Evolutionary conservation across 2,797 vertebrate species (phyloP), one percentile per base, ranked within the genome.

Genomic region (Pogonophryne albipinna): DNA sequence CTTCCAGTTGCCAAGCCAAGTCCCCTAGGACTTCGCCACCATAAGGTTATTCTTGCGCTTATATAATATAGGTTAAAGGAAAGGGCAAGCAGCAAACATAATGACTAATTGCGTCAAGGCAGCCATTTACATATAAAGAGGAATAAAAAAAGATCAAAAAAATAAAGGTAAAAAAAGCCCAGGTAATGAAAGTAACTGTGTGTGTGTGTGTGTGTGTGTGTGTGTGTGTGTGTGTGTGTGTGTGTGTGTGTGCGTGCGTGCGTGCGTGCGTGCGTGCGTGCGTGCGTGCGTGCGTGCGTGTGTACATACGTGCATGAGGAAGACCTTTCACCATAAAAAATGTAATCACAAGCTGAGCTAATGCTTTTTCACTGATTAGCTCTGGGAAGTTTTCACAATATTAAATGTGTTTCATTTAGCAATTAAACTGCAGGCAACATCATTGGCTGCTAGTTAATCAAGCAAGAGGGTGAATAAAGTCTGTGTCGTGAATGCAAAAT

Each of bases 361-460:
- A 64, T 46, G 11, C 68, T 44, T 60, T 19, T 57, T 47, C 15
- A 44, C 20, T 41, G 52, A 4, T 50, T n/a, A 2, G 19, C 19
- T 34, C 12, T n/a, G 10, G 60, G 20, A 55, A 49, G 27, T 60
- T 67, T 81, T 45, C 34, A 53, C 0, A 38, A 57, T 17, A 58
- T 31, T 23, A 65, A 57, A 66, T 64, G 9, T 17, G 23, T 52
- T 65, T 64, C 6, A 38, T 55, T 51, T 19, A 64, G 56, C 15
- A 74, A 41, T 74, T 63, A 44, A 14, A 47, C 51, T 42, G 31
- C 19, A 56, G 34, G 57, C 31, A 46, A 51, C 4, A 66, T 79
- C 61, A 77, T 67, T 79, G 66, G 9, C 8, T 49, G 2, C 4
- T 19, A 59, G 59, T 16, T 52, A 0, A 78, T 78, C 53, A 71